Base-by-base conservation (phyloP, 2,888 invertebrate genomes). In the Alitta virens region DNA sequence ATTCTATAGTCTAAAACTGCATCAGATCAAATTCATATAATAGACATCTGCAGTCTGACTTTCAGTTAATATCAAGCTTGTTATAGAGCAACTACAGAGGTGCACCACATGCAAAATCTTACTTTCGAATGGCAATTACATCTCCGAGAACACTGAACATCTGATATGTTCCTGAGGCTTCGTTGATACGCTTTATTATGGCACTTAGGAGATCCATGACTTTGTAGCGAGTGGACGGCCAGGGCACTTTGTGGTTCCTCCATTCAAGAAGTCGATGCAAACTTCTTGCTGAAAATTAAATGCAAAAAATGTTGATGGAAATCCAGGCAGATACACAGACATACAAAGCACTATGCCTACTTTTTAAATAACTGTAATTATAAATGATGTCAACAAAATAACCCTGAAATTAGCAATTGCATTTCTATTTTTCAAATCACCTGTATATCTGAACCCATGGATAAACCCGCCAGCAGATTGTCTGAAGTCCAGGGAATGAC, bases 401-500 rank as follows among this genome's bases (percentile, higher is more conserved):
- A n/a, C n/a, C n/a, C n/a, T n/a, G n/a, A n/a, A n/a, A n/a, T n/a
- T n/a, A n/a, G n/a, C n/a, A n/a, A n/a, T n/a, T n/a, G n/a, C n/a
- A n/a, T n/a, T n/a, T 16, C 40, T 40, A 12, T 9, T 40, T 40
- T 40, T 9, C 12, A 24, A 60, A 69, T 66, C 63, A 83, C 83
- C 78, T 69, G 83, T 82, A 71, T 84, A 84, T 68, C 84, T 73
- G 69, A 82, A 84, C 14, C 84, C 84, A 71, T 84, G 84, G 40
- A 84, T 81, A 66, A 84, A 84, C 27, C 84, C 84, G 3, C 84
- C 84, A 16, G 84, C 80, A 40, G 83, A 82, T 64, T 79, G 81
- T 33, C 83, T 66, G 72, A 76, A 81, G 71, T 84, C 84, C 18
- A 84, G 70, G 1, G 82, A 82, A 68, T 84, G 84, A 1, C 81